Conservation (phyloP, 2,888 invertebrate genomes). For the Dione vanillae region DNA sequence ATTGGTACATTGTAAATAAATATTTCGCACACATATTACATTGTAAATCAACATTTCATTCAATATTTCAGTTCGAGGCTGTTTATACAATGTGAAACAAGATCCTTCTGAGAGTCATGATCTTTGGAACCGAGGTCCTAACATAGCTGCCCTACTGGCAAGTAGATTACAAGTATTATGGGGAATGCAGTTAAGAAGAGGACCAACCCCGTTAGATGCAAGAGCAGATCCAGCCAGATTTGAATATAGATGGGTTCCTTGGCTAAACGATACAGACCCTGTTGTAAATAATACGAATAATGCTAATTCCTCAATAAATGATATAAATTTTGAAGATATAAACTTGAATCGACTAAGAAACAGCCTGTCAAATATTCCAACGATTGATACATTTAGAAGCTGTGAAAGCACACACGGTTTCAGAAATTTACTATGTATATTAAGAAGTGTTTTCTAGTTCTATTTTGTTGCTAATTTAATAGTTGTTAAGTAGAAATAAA, state of each 20-base stretch:
- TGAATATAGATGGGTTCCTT: conserved; percentile 89
- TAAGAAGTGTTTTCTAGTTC: conserved; percentile 66
- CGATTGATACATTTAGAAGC: conserved; percentile 56
- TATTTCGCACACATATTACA: too few species aligned
- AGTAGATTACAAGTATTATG: conserved; percentile 71
- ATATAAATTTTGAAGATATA: neutral
- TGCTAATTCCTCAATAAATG: conserved; percentile 10
- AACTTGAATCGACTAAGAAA: conserved; percentile 17
- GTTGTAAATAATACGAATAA: conserved; percentile 19
- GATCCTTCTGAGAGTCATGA: conserved; percentile 93
- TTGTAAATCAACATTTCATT: neutral
- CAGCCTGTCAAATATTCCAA: conserved; percentile 47
- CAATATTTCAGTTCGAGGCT: conserved; percentile 82
- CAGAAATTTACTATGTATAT: conserved; percentile 72
- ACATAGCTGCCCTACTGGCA: conserved; percentile 72
- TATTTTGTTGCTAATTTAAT: conserved; percentile 30
- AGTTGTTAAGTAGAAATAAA: conserved; percentile 24
- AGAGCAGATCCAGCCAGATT: conserved; percentile 88
- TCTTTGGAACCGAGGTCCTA: conserved; percentile 79
- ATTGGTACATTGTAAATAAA: too few species aligned
- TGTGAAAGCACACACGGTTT: conserved; percentile 66
- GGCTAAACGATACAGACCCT: conserved; percentile 61
- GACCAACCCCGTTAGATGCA: conserved; percentile 73
- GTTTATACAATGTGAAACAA: conserved; percentile 89
- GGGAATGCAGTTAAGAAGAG: conserved; percentile 78